Percentiles rank a stretch among this genome's conserved stretches.
These are phyloP conservation scores for Aelia acuminata DNA, from an alignment of 2,888 invertebrate species.

Conservation along the genomic window DNA sequence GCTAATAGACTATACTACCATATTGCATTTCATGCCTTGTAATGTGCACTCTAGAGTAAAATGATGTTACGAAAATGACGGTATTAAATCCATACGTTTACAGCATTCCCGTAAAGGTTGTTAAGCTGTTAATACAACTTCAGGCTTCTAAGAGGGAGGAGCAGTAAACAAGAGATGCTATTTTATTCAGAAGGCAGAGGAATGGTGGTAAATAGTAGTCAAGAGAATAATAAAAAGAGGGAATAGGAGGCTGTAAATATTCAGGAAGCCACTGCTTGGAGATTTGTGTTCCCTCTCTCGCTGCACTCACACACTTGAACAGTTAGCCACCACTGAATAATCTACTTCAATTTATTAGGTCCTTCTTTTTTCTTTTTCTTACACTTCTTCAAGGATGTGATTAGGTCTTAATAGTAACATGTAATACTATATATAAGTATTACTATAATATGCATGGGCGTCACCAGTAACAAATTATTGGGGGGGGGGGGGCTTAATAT, in stretches of 20 bases:
- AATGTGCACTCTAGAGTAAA: too few species aligned
- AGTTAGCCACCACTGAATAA: not conserved
- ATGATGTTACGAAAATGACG: too few species aligned
- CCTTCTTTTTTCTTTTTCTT: not conserved
- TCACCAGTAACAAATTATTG: too few species aligned
- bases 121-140: not conserved
- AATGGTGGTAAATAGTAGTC: slow-evolving; percentile 29
- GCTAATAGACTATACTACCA: too few species aligned
- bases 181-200: not conserved
- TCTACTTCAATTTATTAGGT: not conserved
- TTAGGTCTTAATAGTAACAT: too few species aligned
- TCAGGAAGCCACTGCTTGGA: not conserved
- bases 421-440: too few species aligned
- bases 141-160: not conserved
- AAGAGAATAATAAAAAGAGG: slow-evolving; percentile 34
- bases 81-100: too few species aligned
- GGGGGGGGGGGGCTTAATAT: too few species aligned
- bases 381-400: not conserved
- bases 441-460: too few species aligned
- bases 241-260: slow-evolving; percentile 23
- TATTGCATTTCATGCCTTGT: too few species aligned
- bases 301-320: not conserved
- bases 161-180: slow-evolving; percentile 3
- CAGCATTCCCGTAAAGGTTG: too few species aligned
- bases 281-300: not conserved